Conservation (phyloP, 2,888 invertebrate genomes). For the Drosophila picticornis region DNA sequence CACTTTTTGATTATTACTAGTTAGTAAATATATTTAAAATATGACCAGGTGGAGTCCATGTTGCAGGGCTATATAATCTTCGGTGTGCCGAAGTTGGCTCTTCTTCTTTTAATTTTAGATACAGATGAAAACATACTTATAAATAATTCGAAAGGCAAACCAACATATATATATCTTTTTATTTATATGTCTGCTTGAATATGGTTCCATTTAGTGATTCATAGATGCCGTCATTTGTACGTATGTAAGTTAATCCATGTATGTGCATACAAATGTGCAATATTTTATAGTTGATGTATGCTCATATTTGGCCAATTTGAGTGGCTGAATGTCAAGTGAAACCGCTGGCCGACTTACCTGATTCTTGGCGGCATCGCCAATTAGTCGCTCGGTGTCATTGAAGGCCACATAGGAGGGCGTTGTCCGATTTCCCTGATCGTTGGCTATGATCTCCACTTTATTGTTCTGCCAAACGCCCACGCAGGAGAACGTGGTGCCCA, state of each 20-base stretch:
- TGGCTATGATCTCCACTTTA: constrained; percentile 93
- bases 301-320: constrained; percentile 41
- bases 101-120: background rate
- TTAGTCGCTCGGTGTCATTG: constrained; percentile 92
- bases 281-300: background rate
- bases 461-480: constrained; percentile 94
- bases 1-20: background rate
- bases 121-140: constrained; percentile 4
- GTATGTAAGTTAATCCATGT: background rate
- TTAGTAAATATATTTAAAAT: background rate
- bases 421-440: constrained; percentile 95
- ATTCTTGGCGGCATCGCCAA: constrained; percentile 95
- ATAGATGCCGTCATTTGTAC: background rate
- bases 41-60: background rate
- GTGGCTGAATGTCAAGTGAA: constrained; percentile 19
- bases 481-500: constrained; percentile 95
- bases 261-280: background rate
- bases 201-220: background rate
- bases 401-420: constrained; percentile 96
- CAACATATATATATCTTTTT: background rate
- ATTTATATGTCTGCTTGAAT: background rate
- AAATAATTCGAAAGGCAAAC: background rate
- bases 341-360: constrained; percentile 86
- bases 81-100: background rate
- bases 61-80: background rate